Evolutionary conservation across 1,140 invertebrate genomes (phyloP), one percentile per base, ranked within the genome.

Genomic region (Solenopsis fugax): DNA sequence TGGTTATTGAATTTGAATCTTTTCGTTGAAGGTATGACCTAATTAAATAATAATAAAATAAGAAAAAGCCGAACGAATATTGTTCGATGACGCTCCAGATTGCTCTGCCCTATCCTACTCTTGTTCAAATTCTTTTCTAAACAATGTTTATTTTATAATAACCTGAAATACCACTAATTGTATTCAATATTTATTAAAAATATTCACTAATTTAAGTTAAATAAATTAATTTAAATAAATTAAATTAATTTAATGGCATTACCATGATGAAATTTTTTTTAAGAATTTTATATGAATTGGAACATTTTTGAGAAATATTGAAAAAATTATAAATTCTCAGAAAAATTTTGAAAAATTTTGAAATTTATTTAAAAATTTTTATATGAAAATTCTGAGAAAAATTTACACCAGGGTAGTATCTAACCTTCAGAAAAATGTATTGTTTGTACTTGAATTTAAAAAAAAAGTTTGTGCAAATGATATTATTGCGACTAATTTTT

Each of bases 11-110:
- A 72, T 58, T 13, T 10, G n/a, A 45, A 58, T 82, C 24, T 72
- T 72, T 58, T 58, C 77, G 75, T 64, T 62, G 34, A 64, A n/a
- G 41, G 12, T 5, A 29, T 60, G 67, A 82, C 54, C 54, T 45
- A 72, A 82, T 82, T 73, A 60, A 82, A 21, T 73, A 13, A 82
- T 58, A 21, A n/a, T n/a, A n/a, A n/a, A 50, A 52, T 48, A 45
- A 82, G 41, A 58, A 5, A 5, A 10, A 34, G 0, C 29, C 48
- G 29, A 81, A 45, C 6, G 78, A 29, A 58, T 52, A 58, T 48
- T 6, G 18, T 21, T 21, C 48, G 21, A 81, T 29, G 21, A 69
- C 7, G 45, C 18, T 12, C 4, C 18, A n/a, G 16, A 60, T 62
- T 13, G 13, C 62, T 10, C n/a, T 73, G 21, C 7, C 34, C 5